Conservation (phyloP, 2,888 invertebrate species). For the Neocrepidodera transversa region DNA sequence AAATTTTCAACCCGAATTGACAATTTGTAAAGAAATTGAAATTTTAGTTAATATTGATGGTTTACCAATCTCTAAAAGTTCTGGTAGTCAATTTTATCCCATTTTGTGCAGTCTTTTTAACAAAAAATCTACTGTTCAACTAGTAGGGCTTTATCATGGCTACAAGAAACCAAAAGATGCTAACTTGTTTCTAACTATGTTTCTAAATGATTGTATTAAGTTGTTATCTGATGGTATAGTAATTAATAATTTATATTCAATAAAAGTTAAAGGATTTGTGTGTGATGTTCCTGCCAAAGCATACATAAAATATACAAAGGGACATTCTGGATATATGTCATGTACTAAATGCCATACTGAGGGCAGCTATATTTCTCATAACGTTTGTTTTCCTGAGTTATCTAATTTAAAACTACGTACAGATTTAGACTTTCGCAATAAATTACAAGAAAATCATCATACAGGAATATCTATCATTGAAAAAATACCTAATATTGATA, state of each 20-base stretch:
- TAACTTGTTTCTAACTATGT: neutral
- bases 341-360: slow-evolving; percentile 7
- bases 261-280: too few relatives aligned
- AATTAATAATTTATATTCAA: too few relatives aligned
- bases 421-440: slow-evolving; percentile 4
- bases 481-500: slow-evolving; percentile 4
- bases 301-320: neutral
- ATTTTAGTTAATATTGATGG: slow-evolving; percentile 21
- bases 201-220: neutral
- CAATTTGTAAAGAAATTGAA: slow-evolving; percentile 9
- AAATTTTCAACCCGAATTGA: slow-evolving; percentile 9
- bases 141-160: slow-evolving; percentile 28
- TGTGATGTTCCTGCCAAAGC: slow-evolving; percentile 17
- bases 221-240: too few relatives aligned
- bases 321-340: slow-evolving; percentile 10
- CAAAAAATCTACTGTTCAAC: slow-evolving; percentile 22
- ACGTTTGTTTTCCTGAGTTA: slow-evolving; percentile 1
- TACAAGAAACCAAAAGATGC: slow-evolving; percentile 25
- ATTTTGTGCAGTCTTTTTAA: too few relatives aligned
- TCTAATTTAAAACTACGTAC: slow-evolving; percentile 1
- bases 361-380: slow-evolving; percentile 5
- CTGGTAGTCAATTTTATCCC: slow-evolving; percentile 29
- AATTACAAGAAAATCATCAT: slow-evolving; percentile 12
- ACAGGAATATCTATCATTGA: slow-evolving; percentile 10
- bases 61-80: slow-evolving; percentile 31